These are phyloP conservation scores for Drosophila bocqueti DNA, from an alignment of 1,140 invertebrate species.

Conservation along the genomic window DNA sequence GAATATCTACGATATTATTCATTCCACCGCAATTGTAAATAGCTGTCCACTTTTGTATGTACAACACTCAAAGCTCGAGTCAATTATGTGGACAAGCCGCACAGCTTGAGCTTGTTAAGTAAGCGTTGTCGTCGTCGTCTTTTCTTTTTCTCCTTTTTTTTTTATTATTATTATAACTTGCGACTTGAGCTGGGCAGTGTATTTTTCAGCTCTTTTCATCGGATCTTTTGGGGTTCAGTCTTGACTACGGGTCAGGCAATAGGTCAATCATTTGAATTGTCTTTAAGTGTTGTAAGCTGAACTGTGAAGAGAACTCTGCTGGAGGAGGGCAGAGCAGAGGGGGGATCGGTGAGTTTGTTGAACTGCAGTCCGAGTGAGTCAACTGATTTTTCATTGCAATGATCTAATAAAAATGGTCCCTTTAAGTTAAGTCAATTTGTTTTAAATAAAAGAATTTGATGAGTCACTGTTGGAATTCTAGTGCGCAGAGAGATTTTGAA, in stretches of 20 bases:
- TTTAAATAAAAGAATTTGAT: not conserved
- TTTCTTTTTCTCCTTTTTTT: slow-evolving; percentile 16
- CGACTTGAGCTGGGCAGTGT: slow-evolving; percentile 17
- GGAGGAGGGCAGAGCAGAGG: too few relatives aligned
- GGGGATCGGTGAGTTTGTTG: slow-evolving; percentile 30
- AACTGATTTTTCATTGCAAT: slow-evolving; percentile 10
- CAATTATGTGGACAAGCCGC: slow-evolving; percentile 64
- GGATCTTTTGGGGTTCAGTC: slow-evolving; percentile 39
- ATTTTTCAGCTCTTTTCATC: slow-evolving; percentile 13
- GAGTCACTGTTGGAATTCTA: not conserved
- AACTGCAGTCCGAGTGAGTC: slow-evolving; percentile 24
- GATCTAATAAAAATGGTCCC: not conserved
- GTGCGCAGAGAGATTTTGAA: not conserved
- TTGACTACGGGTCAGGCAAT: slow-evolving; percentile 62
- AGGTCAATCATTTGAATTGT: slow-evolving; percentile 82
- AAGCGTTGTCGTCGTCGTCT: slow-evolving; percentile 5
- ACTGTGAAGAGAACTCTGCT: slow-evolving; percentile 29
- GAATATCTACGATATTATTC: not conserved
- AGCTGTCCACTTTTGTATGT: slow-evolving; percentile 18
- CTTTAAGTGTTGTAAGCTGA: slow-evolving; percentile 77
- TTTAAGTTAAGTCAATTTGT: too few relatives aligned
- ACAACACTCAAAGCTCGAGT: slow-evolving; percentile 64
- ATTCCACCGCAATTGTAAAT: slow-evolving; percentile 20
- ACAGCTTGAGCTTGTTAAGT: slow-evolving; percentile 75
- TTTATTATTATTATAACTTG: slow-evolving; percentile 29